Base-by-base conservation (phyloP, 1,140 invertebrate species). In the Drosophila gunungcola region DNA sequence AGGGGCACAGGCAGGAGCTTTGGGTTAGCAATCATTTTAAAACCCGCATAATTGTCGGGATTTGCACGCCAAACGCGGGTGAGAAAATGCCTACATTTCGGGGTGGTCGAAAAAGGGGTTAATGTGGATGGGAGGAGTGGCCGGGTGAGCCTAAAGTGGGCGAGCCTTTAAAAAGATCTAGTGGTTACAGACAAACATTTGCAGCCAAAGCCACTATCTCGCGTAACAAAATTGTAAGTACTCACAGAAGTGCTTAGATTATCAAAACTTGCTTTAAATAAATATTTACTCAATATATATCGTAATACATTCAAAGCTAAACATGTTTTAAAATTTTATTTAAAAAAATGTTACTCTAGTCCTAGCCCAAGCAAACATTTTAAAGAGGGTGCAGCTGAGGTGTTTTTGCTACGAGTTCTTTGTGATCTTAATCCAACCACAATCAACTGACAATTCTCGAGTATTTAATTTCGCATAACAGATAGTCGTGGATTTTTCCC, bases 41-140 rank as follows among this genome's bases (percentile, higher is more conserved):
- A 88, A 89, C 84, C 83, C 83, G 83, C 84, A 88, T 88, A 88
- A 88, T 88, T 88, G 83, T 89, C 83, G 65, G 80, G 83, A 88
- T 88, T 88, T 88, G 83, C 83, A 88, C 83, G 84, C 84, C 84
- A 63, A 63, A 9, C 53, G 48, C 67, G 53, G 45, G 56, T 42
- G 49, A 49, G 58, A 43, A 25, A 57, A 60, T 56, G 9, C n/a
- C 32, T 11, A 21, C 9, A n/a, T 9, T 42, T 10, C 25, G 32
- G 57, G 42, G 36, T 48, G 60, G 43, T 45, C n/a, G 49, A 13
- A 3, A 53, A 79, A 45, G 46, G 78, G 60, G 60, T 60, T 73
- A 48, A 52, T 34, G 61, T 39, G 73, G 36, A 12, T 64, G 51
- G n/a, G 27, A 54, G 70, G 74, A 73, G 65, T 69, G 53, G 32